Percentiles rank a stretch among this genome's conserved stretches.
Evolutionary conservation across 2,113 vertebrate genomes (phyloP).

Genomic region (Fregata magnificens): DNA sequence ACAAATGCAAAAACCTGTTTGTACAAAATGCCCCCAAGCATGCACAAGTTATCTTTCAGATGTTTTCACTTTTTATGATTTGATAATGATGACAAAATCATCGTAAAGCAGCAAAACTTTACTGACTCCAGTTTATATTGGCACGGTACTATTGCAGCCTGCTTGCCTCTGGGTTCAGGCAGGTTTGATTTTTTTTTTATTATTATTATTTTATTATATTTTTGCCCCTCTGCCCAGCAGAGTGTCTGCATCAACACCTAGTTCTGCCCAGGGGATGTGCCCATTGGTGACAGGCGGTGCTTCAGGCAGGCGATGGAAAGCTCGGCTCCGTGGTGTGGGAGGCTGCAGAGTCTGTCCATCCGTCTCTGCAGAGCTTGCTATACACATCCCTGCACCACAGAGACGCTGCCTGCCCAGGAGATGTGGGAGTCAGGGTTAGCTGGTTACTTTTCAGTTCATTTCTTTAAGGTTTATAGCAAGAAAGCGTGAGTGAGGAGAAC

Average conservation of each 20-base stretch:
- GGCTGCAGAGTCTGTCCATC: background rate
- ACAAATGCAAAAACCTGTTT: background rate
- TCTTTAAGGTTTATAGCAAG: background rate
- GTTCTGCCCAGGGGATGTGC: background rate
- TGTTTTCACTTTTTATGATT: background rate
- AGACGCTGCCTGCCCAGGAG: background rate
- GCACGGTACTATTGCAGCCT: background rate
- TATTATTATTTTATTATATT: background rate
- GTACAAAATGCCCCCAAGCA: background rate
- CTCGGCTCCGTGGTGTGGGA: background rate
- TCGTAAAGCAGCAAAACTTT: background rate
- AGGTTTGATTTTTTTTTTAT: too few species aligned
- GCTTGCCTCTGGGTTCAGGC: background rate
- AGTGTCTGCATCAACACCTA: background rate
- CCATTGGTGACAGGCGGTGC: background rate
- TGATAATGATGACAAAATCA: background rate
- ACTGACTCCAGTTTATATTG: background rate
- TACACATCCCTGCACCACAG: background rate
- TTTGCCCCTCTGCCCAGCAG: too few species aligned
- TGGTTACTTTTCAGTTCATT: background rate
- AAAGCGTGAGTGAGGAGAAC: too few species aligned
- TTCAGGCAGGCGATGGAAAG: background rate
- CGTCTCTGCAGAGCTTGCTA: background rate
- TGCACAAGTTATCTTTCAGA: too few species aligned
- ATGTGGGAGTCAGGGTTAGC: rapidly evolving